These are phyloP conservation scores for Phenganax subtilis DNA, from an alignment of 92 coral and sea anemone genomes.

Conservation along the genomic window DNA sequence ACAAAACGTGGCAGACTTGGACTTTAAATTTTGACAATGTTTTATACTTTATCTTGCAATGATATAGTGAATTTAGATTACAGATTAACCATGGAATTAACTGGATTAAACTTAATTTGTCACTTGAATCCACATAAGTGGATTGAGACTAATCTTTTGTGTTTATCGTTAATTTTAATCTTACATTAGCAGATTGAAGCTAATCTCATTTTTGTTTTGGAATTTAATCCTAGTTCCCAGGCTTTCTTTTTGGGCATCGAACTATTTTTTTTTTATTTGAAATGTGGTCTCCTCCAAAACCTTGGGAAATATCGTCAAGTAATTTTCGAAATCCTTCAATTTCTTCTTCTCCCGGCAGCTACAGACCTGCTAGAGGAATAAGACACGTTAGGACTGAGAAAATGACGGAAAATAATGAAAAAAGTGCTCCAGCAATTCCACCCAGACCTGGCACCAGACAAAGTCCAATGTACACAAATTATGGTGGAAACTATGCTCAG, in stretches of 20 bases:
- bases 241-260: neutral
- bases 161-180: neutral
- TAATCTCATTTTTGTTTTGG: neutral
- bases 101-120: too few relatives aligned
- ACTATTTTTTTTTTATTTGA: neutral
- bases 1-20: constrained; percentile 17
- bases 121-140: too few relatives aligned
- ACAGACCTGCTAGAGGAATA: constrained; percentile 37
- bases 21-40: too few relatives aligned
- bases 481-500: constrained; percentile 40
- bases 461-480: constrained; percentile 38
- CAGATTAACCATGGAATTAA: too few relatives aligned
- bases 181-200: neutral
- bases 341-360: constrained; percentile 49
- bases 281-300: constrained; percentile 92
- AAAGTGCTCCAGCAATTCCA: constrained; percentile 67
- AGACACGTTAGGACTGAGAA: constrained; percentile 31
- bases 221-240: constrained; percentile 4
- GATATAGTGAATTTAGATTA: too few relatives aligned
- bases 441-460: constrained; percentile 59
- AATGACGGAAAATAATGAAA: constrained; percentile 37
- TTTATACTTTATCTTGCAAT: too few relatives aligned
- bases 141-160: too few relatives aligned
- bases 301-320: constrained; percentile 81
- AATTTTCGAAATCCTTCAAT: constrained; percentile 57